phyloP scores from a whole-genome alignment of 2,888 invertebrate genomes.

The Listrodromus nycthemerus region DNA sequence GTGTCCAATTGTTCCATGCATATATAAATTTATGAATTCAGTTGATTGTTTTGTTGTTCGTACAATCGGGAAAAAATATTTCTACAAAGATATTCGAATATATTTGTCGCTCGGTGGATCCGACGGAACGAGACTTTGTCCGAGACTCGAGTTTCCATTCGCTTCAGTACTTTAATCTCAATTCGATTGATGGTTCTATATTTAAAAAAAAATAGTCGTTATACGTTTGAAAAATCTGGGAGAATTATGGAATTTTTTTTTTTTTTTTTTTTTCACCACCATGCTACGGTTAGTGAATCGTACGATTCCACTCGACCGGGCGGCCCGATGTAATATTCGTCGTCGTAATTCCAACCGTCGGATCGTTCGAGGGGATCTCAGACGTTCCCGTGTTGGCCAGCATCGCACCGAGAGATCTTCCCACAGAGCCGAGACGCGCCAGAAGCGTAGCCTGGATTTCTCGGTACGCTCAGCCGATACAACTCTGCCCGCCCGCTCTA shows the following conservation, averaged over 20 bases:
- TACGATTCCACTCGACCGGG: background rate
- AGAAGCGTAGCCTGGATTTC: constrained; percentile 60
- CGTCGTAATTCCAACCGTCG: constrained; percentile 39
- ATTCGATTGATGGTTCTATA: background rate
- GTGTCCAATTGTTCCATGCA: constrained; percentile 32
- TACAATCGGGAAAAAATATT: too few species aligned
- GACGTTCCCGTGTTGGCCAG: constrained; percentile 24
- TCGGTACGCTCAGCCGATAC: constrained; percentile 40
- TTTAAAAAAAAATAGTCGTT: too few species aligned
- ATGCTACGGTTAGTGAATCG: background rate
- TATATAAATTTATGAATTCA: too few species aligned
- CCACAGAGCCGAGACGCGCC: constrained; percentile 47
- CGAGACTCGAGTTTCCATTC: background rate
- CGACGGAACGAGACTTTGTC: background rate
- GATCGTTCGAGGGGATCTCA: constrained; percentile 47
- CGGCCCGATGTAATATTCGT: constrained; percentile 3
- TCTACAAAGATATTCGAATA: too few species aligned
- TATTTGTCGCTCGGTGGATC: background rate
- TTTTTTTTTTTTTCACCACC: too few species aligned
- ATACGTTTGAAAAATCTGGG: too few species aligned
- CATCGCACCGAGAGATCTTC: constrained; percentile 52
- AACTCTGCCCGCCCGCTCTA: constrained; percentile 43
- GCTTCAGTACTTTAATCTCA: background rate
- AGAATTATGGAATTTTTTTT: too few species aligned
- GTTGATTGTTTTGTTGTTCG: too few species aligned